A percentile compares a stretch with the other conserved stretches of the same genome.
Evolutionary conservation across 2,888 invertebrate species (phyloP).

Genomic region (Idaea dimidiata): DNA sequence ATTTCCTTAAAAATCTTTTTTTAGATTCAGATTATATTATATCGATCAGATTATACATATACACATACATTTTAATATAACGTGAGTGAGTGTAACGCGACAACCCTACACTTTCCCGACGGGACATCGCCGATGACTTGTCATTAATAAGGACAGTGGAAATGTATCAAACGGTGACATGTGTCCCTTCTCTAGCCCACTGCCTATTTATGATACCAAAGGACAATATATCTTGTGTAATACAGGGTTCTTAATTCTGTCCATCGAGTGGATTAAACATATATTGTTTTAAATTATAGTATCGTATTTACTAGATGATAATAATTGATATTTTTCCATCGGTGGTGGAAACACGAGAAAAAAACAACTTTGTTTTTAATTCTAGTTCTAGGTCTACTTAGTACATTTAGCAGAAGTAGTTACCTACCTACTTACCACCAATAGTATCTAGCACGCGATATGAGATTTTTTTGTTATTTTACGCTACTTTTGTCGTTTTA

Average conservation of each 20-base stretch:
- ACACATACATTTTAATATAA: too few species aligned
- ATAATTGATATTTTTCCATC: neutral
- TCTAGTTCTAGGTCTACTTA: neutral
- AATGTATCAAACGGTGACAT: conserved; percentile 81
- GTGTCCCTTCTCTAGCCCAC: conserved; percentile 74
- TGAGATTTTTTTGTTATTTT: neutral
- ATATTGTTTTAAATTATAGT: neutral
- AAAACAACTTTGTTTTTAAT: neutral
- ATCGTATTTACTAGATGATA: neutral
- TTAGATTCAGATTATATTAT: too few species aligned
- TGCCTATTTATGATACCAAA: conserved; percentile 75
- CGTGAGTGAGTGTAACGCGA: conserved; percentile 16
- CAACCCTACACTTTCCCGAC: conserved; percentile 61
- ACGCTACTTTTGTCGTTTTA: neutral
- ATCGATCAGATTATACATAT: too few species aligned
- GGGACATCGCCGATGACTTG: conserved; percentile 80
- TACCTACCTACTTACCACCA: too few species aligned
- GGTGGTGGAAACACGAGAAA: neutral
- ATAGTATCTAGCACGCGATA: neutral
- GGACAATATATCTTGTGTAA: conserved; percentile 69
- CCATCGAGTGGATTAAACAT: neutral
- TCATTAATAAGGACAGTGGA: conserved; percentile 82
- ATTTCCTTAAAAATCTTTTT: too few species aligned
- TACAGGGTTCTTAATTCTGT: neutral
- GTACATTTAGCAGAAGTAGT: neutral